phyloP scores from a whole-genome alignment of 2,113 vertebrate genomes.

The Barbus barbus region DNA sequence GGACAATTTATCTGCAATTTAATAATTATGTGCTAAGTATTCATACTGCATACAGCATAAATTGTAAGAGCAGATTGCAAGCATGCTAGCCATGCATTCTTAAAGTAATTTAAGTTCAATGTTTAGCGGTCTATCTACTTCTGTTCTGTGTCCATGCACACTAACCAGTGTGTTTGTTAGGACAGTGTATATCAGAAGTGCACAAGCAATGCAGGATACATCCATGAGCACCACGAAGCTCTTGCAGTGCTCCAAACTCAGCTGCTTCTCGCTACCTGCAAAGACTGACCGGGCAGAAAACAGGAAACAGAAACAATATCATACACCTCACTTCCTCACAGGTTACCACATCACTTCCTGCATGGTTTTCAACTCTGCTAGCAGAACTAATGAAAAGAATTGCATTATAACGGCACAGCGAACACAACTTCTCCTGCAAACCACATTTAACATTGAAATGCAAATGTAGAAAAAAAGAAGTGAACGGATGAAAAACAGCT shows the following conservation, averaged over 20 bases:
- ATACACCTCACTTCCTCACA: background rate
- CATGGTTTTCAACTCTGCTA: background rate
- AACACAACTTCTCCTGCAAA: background rate
- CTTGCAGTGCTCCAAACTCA: conserved; percentile 76
- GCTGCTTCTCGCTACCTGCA: conserved; percentile 68
- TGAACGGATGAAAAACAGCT: too few species aligned
- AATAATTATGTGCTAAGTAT: too few species aligned
- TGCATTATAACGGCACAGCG: conserved; percentile 4
- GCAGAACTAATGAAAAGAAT: background rate
- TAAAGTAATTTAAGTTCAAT: too few species aligned
- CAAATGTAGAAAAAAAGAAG: background rate
- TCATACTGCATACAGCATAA: too few species aligned
- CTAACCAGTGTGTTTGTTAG: too few species aligned
- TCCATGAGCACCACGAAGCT: conserved; percentile 76
- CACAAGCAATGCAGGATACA: conserved; percentile 68
- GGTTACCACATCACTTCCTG: background rate
- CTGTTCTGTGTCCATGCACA: too few species aligned
- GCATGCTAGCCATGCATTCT: too few species aligned
- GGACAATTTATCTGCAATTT: too few species aligned
- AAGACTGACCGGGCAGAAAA: conserved; percentile 62
- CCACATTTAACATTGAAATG: too few species aligned
- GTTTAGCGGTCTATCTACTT: too few species aligned
- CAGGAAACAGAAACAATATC: conserved; percentile 4
- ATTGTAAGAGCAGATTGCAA: too few species aligned
- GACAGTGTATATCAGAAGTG: too few species aligned